phyloP scores from a whole-genome alignment of 1,140 invertebrate genomes.

The Aphelinus atriplicis region DNA sequence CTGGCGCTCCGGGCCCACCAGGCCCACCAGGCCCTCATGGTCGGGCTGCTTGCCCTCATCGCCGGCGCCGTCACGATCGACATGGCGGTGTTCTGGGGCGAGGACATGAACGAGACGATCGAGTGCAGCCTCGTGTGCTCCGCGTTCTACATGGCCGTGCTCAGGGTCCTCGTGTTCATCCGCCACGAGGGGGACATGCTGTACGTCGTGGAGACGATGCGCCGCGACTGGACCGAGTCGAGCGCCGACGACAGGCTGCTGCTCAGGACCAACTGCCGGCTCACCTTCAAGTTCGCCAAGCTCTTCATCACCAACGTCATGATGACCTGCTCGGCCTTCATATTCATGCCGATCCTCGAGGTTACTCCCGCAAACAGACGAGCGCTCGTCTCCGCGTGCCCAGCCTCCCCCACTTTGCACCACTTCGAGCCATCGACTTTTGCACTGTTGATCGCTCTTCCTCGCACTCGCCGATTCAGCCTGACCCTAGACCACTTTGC shows the following conservation, averaged over 20 bases:
- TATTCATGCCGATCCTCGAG: slow-evolving; percentile 45
- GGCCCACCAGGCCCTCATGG: slow-evolving; percentile 16
- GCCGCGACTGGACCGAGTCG: slow-evolving; percentile 45
- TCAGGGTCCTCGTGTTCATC: slow-evolving; percentile 44
- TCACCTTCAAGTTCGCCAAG: slow-evolving; percentile 48
- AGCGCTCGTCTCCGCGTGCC: too few relatives aligned
- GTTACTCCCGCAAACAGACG: slow-evolving; percentile 35
- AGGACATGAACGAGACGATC: slow-evolving; percentile 49
- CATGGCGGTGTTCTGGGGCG: slow-evolving; percentile 23
- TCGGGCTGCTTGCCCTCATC: slow-evolving; percentile 24
- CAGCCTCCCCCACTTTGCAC: too few relatives aligned
- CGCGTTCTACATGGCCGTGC: slow-evolving; percentile 40
- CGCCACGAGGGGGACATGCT: slow-evolving; percentile 44
- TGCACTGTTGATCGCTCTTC: too few relatives aligned
- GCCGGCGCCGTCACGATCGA: slow-evolving; percentile 7
- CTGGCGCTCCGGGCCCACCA: slow-evolving; percentile 5
- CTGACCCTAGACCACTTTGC: too few relatives aligned
- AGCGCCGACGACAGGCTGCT: slow-evolving; percentile 40
- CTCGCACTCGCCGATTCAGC: too few relatives aligned
- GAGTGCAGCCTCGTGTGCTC: slow-evolving; percentile 46
- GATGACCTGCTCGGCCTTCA: slow-evolving; percentile 34
- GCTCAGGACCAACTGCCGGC: slow-evolving; percentile 45
- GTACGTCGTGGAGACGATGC: slow-evolving; percentile 50
- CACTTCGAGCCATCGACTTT: too few relatives aligned
- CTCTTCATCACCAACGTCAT: slow-evolving; percentile 47